Evolutionary conservation across 1,140 invertebrate genomes (phyloP).

Genomic region (Geopemphigus sp.): DNA sequence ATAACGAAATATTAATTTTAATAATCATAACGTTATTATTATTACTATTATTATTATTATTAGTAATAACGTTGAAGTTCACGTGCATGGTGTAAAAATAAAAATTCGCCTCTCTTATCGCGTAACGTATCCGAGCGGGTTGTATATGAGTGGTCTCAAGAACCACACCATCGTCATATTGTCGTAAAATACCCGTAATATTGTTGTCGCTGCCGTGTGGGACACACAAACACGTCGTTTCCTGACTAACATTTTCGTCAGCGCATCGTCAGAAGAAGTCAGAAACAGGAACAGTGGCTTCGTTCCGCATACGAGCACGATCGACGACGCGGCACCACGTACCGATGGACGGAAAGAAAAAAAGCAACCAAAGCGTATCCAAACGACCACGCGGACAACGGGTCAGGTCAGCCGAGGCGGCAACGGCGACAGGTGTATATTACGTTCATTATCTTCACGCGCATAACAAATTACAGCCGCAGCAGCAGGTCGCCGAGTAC

Average conservation of each 20-base stretch:
- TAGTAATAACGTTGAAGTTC: too few species aligned
- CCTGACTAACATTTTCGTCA: not conserved
- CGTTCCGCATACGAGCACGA: conserved; percentile 9
- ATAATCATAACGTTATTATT: conserved; percentile 5
- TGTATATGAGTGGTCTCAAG: too few species aligned
- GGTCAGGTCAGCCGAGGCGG: not conserved
- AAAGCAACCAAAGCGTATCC: not conserved
- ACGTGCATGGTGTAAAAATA: too few species aligned
- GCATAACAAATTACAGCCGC: not conserved
- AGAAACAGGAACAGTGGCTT: not conserved
- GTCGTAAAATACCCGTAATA: too few species aligned
- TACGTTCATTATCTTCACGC: conserved; percentile 14
- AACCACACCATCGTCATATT: too few species aligned
- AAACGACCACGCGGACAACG: not conserved
- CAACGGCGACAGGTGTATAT: conserved; percentile 6
- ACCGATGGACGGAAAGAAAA: not conserved
- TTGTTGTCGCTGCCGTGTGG: not conserved
- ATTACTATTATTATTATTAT: not conserved
- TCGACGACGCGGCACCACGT: not conserved
- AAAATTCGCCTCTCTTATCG: too few species aligned
- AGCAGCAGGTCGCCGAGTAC: conserved; percentile 2
- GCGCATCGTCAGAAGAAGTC: not conserved
- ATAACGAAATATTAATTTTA: conserved; percentile 14
- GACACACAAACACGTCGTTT: not conserved
- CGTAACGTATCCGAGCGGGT: too few species aligned